These are phyloP conservation scores for Dryocosmus kuriphilus DNA, from an alignment of 2,888 invertebrate genomes.

Conservation along the genomic window DNA sequence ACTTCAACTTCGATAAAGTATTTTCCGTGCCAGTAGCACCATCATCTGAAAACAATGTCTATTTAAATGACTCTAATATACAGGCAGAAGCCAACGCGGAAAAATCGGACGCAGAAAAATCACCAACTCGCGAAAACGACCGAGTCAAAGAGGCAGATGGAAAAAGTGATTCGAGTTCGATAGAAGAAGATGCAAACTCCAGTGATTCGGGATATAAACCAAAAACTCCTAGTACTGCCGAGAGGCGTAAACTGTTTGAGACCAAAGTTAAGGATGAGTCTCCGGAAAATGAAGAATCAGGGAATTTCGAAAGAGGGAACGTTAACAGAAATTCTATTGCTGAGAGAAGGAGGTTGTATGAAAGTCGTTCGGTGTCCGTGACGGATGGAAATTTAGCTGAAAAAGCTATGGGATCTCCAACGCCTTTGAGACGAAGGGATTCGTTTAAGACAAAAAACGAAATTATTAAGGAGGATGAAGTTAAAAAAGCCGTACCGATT, in stretches of 20 bases:
- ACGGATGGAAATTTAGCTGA: slow-evolving; percentile 83
- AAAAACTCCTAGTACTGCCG: slow-evolving; percentile 89
- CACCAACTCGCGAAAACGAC: slow-evolving; percentile 65
- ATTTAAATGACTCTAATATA: slow-evolving; percentile 64
- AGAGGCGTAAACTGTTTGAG: slow-evolving; percentile 87
- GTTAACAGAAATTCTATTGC: slow-evolving; percentile 86
- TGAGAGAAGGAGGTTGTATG: slow-evolving; percentile 87
- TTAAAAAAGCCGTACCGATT: slow-evolving; percentile 77
- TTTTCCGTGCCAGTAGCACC: slow-evolving; percentile 89
- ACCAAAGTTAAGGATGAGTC: slow-evolving; percentile 78
- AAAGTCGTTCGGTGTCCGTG: slow-evolving; percentile 85
- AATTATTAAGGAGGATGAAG: slow-evolving; percentile 78
- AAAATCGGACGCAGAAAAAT: slow-evolving; percentile 60
- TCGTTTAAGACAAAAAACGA: slow-evolving; percentile 84
- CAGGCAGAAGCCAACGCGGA: slow-evolving; percentile 61
- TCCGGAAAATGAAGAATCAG: slow-evolving; percentile 80
- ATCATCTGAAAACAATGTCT: slow-evolving; percentile 72
- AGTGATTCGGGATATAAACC: slow-evolving; percentile 84
- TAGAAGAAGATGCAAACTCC: slow-evolving; percentile 82
- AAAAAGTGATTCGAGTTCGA: slow-evolving; percentile 81
- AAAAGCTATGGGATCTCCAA: slow-evolving; percentile 82
- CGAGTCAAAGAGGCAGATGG: slow-evolving; percentile 77
- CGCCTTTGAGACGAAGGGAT: slow-evolving; percentile 86
- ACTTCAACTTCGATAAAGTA: slow-evolving; percentile 89
- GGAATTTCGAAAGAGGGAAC: slow-evolving; percentile 81